phyloP scores from a whole-genome alignment of 1,140 invertebrate genomes.

The Planococcus citri region DNA sequence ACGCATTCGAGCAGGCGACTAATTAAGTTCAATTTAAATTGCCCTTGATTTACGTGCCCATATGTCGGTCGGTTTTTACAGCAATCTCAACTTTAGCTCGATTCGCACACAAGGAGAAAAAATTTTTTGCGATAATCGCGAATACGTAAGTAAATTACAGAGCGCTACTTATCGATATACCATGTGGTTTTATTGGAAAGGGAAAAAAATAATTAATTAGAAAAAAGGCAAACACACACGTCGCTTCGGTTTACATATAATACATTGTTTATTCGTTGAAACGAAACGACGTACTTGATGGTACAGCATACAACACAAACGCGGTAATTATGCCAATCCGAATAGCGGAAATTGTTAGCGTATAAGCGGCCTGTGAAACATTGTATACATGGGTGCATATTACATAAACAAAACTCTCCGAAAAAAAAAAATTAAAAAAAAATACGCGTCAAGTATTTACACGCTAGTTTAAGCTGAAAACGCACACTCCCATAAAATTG shows the following conservation, averaged over 20 bases:
- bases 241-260: neutral
- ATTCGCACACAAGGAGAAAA: too few relatives aligned
- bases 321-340: neutral
- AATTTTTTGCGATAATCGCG: too few relatives aligned
- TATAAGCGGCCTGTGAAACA: neutral
- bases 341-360: neutral
- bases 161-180: too few relatives aligned
- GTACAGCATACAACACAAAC: neutral
- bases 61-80: too few relatives aligned
- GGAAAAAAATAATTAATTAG: neutral
- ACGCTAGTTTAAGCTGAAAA: neutral
- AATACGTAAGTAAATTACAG: too few relatives aligned
- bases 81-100: too few relatives aligned
- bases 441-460: constrained; percentile 6
- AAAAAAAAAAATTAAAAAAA: neutral
- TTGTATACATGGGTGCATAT: neutral
- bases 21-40: too few relatives aligned
- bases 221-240: too few relatives aligned
- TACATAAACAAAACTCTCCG: constrained; percentile 4
- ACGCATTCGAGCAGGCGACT: too few relatives aligned
- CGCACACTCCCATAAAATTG: constrained; percentile 9
- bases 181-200: too few relatives aligned
- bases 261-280: neutral
- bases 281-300: neutral
- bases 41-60: too few relatives aligned